Conservation (phyloP, 35 echinoderm and acorn worm species). For the Anneissia japonica region DNA sequence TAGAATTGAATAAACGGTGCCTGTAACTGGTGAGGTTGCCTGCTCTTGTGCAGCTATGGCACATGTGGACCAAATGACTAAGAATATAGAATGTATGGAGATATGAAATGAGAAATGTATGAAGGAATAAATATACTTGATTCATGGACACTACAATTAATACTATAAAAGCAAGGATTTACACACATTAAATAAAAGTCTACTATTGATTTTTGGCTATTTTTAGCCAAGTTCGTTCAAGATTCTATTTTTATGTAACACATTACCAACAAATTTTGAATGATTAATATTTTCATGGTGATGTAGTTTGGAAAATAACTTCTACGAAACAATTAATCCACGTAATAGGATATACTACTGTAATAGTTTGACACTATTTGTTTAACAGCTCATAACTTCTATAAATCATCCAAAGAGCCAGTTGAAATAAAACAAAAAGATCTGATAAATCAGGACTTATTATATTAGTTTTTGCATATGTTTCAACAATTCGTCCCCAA, state of each 20-base stretch:
- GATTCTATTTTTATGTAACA: neutral
- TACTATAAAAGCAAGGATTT: too few species aligned
- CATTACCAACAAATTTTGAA: neutral
- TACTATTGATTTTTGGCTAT: too few species aligned
- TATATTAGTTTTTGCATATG: neutral
- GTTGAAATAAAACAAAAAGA: neutral
- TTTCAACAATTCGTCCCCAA: too few species aligned
- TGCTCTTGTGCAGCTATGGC: too few species aligned
- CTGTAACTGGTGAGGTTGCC: too few species aligned
- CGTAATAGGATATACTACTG: neutral
- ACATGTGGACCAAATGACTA: too few species aligned
- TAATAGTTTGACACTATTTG: neutral
- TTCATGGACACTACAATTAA: too few species aligned
- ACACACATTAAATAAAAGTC: too few species aligned
- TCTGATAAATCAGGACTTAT: neutral
- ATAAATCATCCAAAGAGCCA: neutral
- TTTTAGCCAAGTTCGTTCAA: neutral
- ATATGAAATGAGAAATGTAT: too few species aligned
- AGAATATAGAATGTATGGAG: too few species aligned
- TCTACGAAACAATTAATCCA: neutral
- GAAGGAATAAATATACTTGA: too few species aligned
- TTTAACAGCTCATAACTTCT: neutral
- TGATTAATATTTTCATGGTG: neutral
- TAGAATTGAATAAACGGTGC: too few species aligned
- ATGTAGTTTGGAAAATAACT: neutral